Base-by-base conservation (phyloP, 1,140 invertebrate species). In the Drosophila eugracilis region DNA sequence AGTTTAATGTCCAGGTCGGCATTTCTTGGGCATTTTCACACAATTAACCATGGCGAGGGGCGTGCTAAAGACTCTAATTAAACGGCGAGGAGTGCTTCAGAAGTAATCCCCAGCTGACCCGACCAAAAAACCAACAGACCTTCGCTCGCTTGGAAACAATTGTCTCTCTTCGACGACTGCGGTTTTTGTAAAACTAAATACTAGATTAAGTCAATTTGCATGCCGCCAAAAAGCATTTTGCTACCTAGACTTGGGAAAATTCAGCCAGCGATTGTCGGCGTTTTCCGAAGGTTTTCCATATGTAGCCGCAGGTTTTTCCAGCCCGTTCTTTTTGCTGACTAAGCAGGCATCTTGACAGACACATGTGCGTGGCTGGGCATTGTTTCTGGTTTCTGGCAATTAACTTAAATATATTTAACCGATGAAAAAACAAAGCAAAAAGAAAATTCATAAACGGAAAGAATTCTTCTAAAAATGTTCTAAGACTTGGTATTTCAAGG, bases 171-270 rank as follows among this genome's bases (percentile, higher is more conserved):
- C 74, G 53, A 52, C 74, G 53, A 52, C 63, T 84, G 80, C 81
- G 78, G 75, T 84, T 78, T 71, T 72, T 84, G 45, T 74, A 63
- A 59, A 84, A 65, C 77, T 77, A 77, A 86, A 86, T 88, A 81
- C 73, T 81, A 86, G 81, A 86, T 86, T 86, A 86, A 86, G 74
- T 70, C 81, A 86, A 86, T 86, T 86, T 86, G 81, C 81, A 86
- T 86, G 81, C 39, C 59, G 81, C 76, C 72, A 78, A 63, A 78
- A 59, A 76, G 80, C 53, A 75, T 78, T 72, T 75, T 48, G 71
- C 80, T 66, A 83, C 79, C 79, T 83, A 83, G 79, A 78, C 74
- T 78, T 84, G 81, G 81, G 77, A 86, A 86, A 86, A 86, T 78
- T 30, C 14, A 45, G 37, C 10, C 48, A 62, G 42, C 74, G 73